Conservation (phyloP, 2,113 vertebrate genomes). For the Gulo gulo region DNA sequence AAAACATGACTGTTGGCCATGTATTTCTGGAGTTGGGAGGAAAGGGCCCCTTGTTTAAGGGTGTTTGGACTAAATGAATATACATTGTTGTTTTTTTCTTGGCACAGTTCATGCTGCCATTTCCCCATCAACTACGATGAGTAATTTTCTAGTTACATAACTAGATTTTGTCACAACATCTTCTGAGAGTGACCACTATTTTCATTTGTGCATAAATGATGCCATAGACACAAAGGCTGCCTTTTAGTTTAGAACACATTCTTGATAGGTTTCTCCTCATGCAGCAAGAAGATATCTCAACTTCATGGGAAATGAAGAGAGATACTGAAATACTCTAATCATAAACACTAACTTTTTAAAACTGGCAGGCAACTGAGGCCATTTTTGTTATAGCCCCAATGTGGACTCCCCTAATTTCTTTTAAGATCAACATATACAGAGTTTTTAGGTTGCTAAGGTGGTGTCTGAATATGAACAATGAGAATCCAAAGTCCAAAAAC, state of each 20-base stretch:
- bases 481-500: background rate
- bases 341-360: background rate
- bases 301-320: background rate
- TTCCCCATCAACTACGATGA: slow-evolving; percentile 31
- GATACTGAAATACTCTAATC: background rate
- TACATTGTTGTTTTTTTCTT: slow-evolving; percentile 47
- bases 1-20: background rate
- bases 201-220: background rate
- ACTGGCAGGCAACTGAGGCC: background rate
- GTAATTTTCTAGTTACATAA: slow-evolving; percentile 32
- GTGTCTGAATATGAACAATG: background rate
- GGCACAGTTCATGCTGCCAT: slow-evolving; percentile 3
- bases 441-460: background rate
- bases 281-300: background rate
- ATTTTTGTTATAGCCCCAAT: background rate
- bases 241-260: background rate
- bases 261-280: background rate
- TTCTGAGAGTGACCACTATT: background rate
- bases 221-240: background rate
- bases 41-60: slow-evolving; percentile 26
- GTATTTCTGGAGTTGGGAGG: slow-evolving; percentile 23
- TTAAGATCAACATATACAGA: background rate
- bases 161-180: background rate
- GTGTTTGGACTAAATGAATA: slow-evolving; percentile 61
- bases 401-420: background rate